Evolutionary conservation across 2,113 vertebrate species (phyloP), one percentile per base, ranked within the genome.

Genomic region (Nothoprocta perdicaria): DNA sequence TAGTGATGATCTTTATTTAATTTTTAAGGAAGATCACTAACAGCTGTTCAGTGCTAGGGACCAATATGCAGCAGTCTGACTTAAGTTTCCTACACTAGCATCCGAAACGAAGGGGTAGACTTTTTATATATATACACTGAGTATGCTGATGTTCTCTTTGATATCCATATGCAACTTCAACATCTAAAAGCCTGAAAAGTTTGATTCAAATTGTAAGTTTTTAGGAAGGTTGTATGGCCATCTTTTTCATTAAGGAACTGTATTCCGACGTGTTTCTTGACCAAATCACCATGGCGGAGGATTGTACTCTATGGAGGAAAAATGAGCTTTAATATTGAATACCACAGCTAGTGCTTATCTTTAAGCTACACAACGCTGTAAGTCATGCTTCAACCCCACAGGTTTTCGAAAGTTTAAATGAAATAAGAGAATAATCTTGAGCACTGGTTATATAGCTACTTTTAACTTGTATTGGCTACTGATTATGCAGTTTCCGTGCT

Each of bases 401-500:
- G 65, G 14, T 53, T 88, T 90, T 73, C 65, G 66, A 43, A 93
- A 76, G 86, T 92, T 75, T 69, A 83, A 88, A 72, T 86, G 80
- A 94, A 95, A 93, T 86, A 92, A 68, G 43, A 62, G 7, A 65
- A 27, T 57, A 88, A 92, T 92, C 45, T 84, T 81, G 62, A n/a
- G 72, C 80, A n/a, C n/a, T 58, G 73, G 69, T 78, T 89, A 48
- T 86, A 84, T 33, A 87, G 68, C 48, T 86, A 24, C 73, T 94
- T 78, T 92, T 95, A 93, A 86, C 85, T 89, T 7, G 0, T 72
- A 73, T 55, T 78, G 87, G 91, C 58, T 87, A 94, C 91, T 91
- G 89, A 95, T 93, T 91, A 78, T 86, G 21, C 35, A 61, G 27
- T 94, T 95, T 89, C 73, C 93, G 69, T 66, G 69, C 80, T 91